These are phyloP conservation scores for Tetrax tetrax DNA, from an alignment of 2,113 vertebrate species.

Conservation along the genomic window DNA sequence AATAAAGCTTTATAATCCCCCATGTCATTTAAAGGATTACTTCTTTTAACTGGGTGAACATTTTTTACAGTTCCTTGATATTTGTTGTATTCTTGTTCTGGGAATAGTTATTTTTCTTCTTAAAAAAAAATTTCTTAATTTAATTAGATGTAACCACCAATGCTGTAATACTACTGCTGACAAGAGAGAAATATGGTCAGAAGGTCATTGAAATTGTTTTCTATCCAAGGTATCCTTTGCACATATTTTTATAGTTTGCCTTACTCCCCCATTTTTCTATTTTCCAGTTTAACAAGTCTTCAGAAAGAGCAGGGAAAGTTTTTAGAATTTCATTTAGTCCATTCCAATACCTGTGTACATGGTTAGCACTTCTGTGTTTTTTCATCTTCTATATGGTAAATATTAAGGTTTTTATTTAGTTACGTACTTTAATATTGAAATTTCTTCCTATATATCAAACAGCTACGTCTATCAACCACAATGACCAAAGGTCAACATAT, in stretches of 20 bases:
- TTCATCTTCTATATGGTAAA: background rate
- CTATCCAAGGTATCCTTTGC: background rate
- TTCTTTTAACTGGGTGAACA: background rate
- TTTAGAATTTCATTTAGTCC: background rate
- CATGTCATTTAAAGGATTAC: background rate
- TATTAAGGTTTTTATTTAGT: background rate
- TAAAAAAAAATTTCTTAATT: background rate
- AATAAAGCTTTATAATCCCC: constrained; percentile 24
- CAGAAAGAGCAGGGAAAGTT: background rate
- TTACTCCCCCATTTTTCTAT: background rate
- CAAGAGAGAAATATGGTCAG: background rate
- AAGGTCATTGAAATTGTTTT: background rate
- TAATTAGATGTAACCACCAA: background rate
- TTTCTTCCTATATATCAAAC: background rate
- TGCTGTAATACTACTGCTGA: background rate
- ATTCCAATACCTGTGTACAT: background rate
- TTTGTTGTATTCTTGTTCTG: background rate
- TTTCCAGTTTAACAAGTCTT: background rate
- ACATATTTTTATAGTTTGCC: background rate
- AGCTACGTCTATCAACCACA: background rate
- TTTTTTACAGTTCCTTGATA: accelerated
- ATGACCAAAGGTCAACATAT: background rate
- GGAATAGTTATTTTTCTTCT: background rate
- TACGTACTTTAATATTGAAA: background rate
- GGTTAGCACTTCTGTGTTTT: background rate